phyloP scores from a whole-genome alignment of 1,140 invertebrate genomes.

The Steinernema khuongi region DNA sequence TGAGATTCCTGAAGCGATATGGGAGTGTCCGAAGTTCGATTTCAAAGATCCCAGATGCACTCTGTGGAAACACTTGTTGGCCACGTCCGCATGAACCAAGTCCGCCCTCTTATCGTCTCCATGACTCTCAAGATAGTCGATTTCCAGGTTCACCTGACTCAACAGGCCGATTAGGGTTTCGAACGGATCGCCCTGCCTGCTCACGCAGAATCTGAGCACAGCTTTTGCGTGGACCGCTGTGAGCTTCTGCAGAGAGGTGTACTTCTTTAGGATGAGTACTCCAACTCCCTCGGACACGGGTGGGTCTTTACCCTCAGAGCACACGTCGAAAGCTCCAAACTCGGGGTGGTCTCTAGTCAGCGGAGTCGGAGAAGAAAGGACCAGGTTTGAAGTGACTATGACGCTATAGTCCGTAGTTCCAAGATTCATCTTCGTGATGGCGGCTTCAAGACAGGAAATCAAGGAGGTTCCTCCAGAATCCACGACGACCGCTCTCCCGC shows the following conservation, averaged over 20 bases:
- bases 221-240: slow-evolving; percentile 4
- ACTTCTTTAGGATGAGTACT: slow-evolving; percentile 23
- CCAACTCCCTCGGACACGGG: slow-evolving; percentile 25
- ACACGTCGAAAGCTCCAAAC: slow-evolving; percentile 5
- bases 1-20: slow-evolving; percentile 28
- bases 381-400: slow-evolving; percentile 22
- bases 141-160: slow-evolving; percentile 16
- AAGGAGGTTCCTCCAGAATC: slow-evolving; percentile 26
- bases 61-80: background rate
- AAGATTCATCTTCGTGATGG: slow-evolving; percentile 14
- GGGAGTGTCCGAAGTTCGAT: slow-evolving; percentile 25
- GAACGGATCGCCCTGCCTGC: background rate
- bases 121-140: slow-evolving; percentile 20
- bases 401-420: slow-evolving; percentile 13
- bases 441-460: slow-evolving; percentile 22
- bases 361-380: slow-evolving; percentile 22
- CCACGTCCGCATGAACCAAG: background rate
- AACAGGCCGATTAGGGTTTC: slow-evolving; percentile 6
- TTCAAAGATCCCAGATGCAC: background rate
- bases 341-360: slow-evolving; percentile 1
- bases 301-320: background rate
- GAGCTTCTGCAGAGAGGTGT: background rate
- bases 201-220: background rate
- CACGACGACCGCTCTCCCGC: slow-evolving; percentile 25
- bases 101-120: slow-evolving; percentile 18